These are phyloP conservation scores for Liasis olivaceus DNA, from an alignment of 2,797 vertebrate species.

Conservation along the genomic window DNA sequence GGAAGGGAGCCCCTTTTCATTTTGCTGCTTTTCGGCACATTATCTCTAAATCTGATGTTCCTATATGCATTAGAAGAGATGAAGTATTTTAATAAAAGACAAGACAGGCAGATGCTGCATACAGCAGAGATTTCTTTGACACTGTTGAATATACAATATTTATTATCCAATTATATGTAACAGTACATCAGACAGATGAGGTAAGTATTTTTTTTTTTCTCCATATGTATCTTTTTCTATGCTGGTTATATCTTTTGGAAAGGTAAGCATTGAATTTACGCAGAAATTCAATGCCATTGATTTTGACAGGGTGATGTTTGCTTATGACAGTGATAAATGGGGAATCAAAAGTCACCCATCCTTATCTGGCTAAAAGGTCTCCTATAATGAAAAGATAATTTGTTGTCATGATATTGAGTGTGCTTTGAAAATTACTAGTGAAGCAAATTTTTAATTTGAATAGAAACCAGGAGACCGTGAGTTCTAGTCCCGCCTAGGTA, in stretches of 20 bases:
- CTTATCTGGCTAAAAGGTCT: conserved; percentile 36
- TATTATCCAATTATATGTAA: conserved; percentile 1
- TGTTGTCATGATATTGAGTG: conserved; percentile 3
- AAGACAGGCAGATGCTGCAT: not conserved
- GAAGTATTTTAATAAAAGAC: not conserved
- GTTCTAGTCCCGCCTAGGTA: too few species aligned
- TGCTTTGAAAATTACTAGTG: conserved; percentile 10
- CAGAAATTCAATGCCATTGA: not conserved
- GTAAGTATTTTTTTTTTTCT: not conserved
- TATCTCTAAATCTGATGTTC: not conserved
- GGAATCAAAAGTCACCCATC: conserved; percentile 17
- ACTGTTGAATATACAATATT: not conserved
- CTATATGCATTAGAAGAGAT: not conserved
- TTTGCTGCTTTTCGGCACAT: not conserved
- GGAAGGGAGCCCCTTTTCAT: not conserved
- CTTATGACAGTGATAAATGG: conserved; percentile 17
- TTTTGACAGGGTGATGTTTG: conserved; percentile 25
- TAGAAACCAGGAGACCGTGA: too few species aligned
- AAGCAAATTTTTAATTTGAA: conserved; percentile 4
- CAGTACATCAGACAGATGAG: not conserved
- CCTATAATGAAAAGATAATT: conserved; percentile 14
- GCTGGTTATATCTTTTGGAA: conserved; percentile 16
- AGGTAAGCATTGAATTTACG: not conserved
- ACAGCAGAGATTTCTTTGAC: not conserved
- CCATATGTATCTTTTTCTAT: not conserved